phyloP scores from a whole-genome alignment of 2,888 invertebrate genomes.

The Nesidiocoris tenuis region DNA sequence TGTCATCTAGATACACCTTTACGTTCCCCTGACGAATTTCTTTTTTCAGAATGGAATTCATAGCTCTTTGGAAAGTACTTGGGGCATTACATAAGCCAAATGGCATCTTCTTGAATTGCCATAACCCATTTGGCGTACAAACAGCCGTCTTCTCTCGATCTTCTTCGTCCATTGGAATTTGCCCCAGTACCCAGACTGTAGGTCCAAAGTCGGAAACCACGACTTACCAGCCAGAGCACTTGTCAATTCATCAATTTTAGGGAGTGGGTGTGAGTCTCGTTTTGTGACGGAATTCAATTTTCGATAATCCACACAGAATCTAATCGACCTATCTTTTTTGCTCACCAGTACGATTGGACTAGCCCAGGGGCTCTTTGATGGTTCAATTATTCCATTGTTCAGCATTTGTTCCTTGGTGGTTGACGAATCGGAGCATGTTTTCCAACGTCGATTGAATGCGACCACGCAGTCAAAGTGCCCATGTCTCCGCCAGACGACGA shows the following conservation, averaged over 20 bases:
- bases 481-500: background rate
- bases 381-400: slow-evolving; percentile 51
- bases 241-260: slow-evolving; percentile 5
- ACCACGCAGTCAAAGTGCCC: background rate
- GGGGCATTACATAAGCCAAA: slow-evolving; percentile 16
- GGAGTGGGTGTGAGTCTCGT: slow-evolving; percentile 6
- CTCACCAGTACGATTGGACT: slow-evolving; percentile 52
- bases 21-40: background rate
- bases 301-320: slow-evolving; percentile 54
- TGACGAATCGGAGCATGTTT: slow-evolving; percentile 1
- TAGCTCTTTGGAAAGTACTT: slow-evolving; percentile 21
- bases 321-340: slow-evolving; percentile 50
- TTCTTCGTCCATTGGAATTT: slow-evolving; percentile 3
- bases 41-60: background rate
- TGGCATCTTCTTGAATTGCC: slow-evolving; percentile 1
- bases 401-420: slow-evolving; percentile 45
- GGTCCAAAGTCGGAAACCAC: slow-evolving; percentile 11
- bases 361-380: slow-evolving; percentile 52
- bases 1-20: slow-evolving; percentile 8
- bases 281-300: slow-evolving; percentile 51
- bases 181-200: slow-evolving; percentile 15
- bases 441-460: slow-evolving; percentile 8
- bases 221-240: background rate
- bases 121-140: slow-evolving; percentile 2
- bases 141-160: slow-evolving; percentile 17